phyloP scores from a whole-genome alignment of 2,888 invertebrate species.

The Agrilus cyanescens region DNA sequence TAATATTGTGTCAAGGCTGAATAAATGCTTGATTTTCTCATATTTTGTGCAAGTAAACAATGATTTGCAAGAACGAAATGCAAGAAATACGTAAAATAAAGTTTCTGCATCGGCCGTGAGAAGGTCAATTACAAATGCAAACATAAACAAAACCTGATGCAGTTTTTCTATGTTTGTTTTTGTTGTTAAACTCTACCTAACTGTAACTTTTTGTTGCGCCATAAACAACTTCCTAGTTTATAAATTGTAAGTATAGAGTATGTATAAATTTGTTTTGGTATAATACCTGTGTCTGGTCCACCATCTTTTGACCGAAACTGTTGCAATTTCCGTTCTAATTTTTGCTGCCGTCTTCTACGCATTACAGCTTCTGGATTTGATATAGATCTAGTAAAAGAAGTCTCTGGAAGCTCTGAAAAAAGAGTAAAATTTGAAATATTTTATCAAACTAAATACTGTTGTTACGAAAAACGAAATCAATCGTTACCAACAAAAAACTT shows the following conservation, averaged over 20 bases:
- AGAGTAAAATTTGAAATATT: constrained; percentile 12
- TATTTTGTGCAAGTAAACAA: too few species aligned
- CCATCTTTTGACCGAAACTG: constrained; percentile 93
- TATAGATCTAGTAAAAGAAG: constrained; percentile 96
- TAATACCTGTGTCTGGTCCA: constrained; percentile 73
- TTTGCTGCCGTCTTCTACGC: constrained; percentile 91
- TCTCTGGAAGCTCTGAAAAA: constrained; percentile 81
- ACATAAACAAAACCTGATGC: neutral
- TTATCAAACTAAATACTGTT: constrained; percentile 1
- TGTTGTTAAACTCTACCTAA: too few species aligned
- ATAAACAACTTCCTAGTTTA: too few species aligned
- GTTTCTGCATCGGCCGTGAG: too few species aligned
- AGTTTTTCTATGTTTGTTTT: too few species aligned
- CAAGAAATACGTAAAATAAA: too few species aligned
- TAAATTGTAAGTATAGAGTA: neutral
- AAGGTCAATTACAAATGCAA: neutral
- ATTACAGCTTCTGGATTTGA: constrained; percentile 99
- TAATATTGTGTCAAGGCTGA: too few species aligned
- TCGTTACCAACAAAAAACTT: too few species aligned
- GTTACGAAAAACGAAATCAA: neutral
- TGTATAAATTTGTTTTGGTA: neutral
- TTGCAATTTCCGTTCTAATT: constrained; percentile 90
- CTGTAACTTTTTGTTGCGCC: too few species aligned
- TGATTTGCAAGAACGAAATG: too few species aligned
- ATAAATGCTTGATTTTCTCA: too few species aligned